Percentiles rank a stretch among this genome's conserved stretches.
Conservation (phyloP, 2,888 invertebrate genomes). For the Macrophya annulata region DNA sequence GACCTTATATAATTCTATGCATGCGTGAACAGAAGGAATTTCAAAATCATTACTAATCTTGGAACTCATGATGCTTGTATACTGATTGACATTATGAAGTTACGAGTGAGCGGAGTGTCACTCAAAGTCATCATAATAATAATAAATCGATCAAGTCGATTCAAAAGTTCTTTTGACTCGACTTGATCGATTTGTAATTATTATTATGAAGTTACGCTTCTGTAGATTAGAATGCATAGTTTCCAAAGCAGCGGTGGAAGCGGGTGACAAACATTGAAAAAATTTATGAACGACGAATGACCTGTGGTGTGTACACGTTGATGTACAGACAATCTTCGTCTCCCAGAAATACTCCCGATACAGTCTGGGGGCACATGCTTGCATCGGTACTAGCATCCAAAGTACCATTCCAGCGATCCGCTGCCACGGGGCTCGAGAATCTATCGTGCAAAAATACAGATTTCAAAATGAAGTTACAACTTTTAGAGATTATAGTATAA, state of each 20-base stretch:
- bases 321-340: slow-evolving; percentile 41
- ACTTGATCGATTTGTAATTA: no score
- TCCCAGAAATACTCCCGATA: background rate
- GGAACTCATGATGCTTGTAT: no score
- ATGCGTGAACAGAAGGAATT: no score
- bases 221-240: no score
- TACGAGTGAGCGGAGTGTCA: no score
- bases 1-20: no score
- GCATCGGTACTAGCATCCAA: background rate
- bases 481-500: background rate
- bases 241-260: background rate
- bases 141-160: no score
- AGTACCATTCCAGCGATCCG: slow-evolving; percentile 33
- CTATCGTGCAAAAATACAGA: background rate
- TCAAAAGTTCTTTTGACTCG: no score
- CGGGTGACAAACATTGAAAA: background rate
- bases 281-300: background rate
- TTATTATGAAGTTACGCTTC: no score
- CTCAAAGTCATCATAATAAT: no score
- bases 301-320: slow-evolving; percentile 49
- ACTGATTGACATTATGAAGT: no score
- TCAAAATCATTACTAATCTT: no score
- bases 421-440: slow-evolving; percentile 17
- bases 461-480: background rate
- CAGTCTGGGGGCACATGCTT: background rate